Evolutionary conservation across 2,797 vertebrate species (phyloP).

Genomic region (Argya squamiceps): DNA sequence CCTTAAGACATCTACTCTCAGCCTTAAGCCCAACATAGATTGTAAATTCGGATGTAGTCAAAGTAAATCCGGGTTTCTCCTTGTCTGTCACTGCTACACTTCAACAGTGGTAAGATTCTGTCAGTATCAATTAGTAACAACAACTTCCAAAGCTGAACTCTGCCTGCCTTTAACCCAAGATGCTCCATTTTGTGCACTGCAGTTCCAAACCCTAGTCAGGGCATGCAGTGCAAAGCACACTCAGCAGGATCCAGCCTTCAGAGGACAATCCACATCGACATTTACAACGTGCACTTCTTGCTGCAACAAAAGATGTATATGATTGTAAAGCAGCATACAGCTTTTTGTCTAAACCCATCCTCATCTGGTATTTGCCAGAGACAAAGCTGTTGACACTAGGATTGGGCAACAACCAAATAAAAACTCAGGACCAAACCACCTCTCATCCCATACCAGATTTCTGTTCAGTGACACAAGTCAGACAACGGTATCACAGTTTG

Average conservation of each 20-base stretch:
- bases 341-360: background rate
- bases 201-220: background rate
- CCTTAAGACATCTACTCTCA: background rate
- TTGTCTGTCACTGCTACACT: background rate
- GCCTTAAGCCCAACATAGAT: fast-evolving
- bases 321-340: background rate
- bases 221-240: background rate
- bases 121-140: background rate
- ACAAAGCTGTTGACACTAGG: background rate
- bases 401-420: background rate
- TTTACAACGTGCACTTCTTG: background rate
- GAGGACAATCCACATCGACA: background rate
- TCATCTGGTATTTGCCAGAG: background rate
- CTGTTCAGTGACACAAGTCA: background rate
- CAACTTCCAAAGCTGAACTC: background rate
- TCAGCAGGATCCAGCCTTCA: background rate
- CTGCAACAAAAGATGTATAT: background rate
- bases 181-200: background rate
- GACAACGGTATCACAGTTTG: background rate
- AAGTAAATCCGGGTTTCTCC: background rate
- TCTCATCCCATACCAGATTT: background rate
- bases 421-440: background rate
- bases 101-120: background rate
- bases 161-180: background rate
- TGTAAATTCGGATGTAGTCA: background rate